These are phyloP conservation scores for Hemithea aestivaria DNA, from an alignment of 2,888 invertebrate species.

Conservation along the genomic window DNA sequence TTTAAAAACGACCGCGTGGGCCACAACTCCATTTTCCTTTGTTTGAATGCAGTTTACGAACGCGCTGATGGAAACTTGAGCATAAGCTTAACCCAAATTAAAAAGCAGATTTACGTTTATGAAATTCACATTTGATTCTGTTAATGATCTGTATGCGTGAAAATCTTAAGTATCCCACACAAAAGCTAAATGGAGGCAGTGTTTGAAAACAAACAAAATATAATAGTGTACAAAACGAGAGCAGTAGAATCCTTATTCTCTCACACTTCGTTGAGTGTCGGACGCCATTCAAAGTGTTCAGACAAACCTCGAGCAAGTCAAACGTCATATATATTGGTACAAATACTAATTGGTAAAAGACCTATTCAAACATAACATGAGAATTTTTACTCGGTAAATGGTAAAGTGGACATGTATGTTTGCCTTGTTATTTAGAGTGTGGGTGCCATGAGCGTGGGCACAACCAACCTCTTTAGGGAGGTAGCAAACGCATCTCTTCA, in stretches of 20 bases:
- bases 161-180: conserved; percentile 36
- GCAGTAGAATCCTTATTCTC: conserved; percentile 52
- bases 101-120: too few relatives aligned
- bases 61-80: too few relatives aligned
- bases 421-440: conserved; percentile 75
- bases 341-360: conserved; percentile 78
- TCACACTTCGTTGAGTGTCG: conserved; percentile 50
- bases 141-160: too few relatives aligned
- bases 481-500: conserved; percentile 43
- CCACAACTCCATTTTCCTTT: conserved; percentile 33
- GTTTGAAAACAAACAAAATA: conserved; percentile 57
- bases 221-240: conserved; percentile 49
- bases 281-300: conserved; percentile 54
- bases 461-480: conserved; percentile 51
- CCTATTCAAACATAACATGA: conserved; percentile 75
- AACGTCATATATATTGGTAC: conserved; percentile 66
- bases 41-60: conserved; percentile 30
- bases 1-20: conserved; percentile 30
- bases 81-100: too few relatives aligned
- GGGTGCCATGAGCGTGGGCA: conserved; percentile 68
- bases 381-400: conserved; percentile 76
- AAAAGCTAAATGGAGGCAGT: conserved; percentile 44
- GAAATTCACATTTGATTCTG: too few relatives aligned
- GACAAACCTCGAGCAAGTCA: conserved; percentile 52
- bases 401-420: conserved; percentile 75